These are phyloP conservation scores for Peromyscus polionotus DNA, from an alignment of 2,113 vertebrate species.

Conservation along the genomic window DNA sequence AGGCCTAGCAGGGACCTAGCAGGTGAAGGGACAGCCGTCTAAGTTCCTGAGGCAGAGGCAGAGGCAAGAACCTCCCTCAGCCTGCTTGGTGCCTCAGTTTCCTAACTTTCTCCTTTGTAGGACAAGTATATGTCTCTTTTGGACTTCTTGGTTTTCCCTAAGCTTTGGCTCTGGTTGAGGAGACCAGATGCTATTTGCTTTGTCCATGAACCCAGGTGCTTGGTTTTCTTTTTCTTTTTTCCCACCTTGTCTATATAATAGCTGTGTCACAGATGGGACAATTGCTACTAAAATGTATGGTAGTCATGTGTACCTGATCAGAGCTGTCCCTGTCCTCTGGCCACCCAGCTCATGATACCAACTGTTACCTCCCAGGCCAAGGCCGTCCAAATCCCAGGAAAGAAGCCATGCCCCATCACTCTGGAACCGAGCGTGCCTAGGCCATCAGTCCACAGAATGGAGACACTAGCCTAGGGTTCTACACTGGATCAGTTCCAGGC, in stretches of 20 bases:
- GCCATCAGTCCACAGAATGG: not conserved
- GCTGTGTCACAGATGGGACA: not conserved
- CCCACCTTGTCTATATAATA: not conserved
- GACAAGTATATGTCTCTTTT: not conserved
- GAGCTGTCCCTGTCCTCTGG: not conserved
- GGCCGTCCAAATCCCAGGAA: not conserved
- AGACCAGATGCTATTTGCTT: not conserved
- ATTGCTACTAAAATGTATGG: not conserved
- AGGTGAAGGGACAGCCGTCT: not conserved
- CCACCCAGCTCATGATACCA: rapidly evolving
- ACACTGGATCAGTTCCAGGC: not conserved
- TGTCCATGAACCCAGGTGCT: not conserved
- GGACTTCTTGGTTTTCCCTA: not conserved
- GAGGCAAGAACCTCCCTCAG: no score
- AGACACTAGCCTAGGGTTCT: not conserved
- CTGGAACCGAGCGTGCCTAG: not conserved
- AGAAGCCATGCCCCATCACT: not conserved
- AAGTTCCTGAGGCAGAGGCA: not conserved
- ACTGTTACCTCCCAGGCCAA: not conserved
- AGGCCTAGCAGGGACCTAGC: not conserved
- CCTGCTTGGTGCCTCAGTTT: not conserved
- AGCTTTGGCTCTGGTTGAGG: not conserved
- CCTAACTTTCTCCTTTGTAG: not conserved
- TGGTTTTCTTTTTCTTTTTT: not conserved
- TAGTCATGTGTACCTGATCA: not conserved